Conservation (phyloP, 2,888 invertebrate species). For the Lithophane ornitopus region DNA sequence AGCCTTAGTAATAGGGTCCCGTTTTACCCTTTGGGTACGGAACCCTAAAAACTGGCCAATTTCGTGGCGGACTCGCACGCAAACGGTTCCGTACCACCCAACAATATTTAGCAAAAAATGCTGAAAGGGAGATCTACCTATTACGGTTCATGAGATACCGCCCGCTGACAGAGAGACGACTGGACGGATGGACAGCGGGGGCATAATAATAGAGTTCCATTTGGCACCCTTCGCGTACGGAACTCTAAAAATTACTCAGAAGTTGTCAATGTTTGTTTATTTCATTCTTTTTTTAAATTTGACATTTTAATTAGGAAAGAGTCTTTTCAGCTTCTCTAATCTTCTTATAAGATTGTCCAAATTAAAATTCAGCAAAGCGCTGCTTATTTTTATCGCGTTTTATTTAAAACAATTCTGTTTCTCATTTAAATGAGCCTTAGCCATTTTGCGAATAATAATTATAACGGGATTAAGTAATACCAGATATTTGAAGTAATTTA, state of each 20-base stretch:
- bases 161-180: too few relatives aligned
- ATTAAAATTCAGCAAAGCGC: constrained; percentile 84
- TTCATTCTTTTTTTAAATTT: constrained; percentile 79
- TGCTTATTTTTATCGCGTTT: constrained; percentile 77
- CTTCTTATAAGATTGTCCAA: constrained; percentile 85
- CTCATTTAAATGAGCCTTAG: constrained; percentile 73
- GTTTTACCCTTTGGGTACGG: too few relatives aligned
- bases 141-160: too few relatives aligned
- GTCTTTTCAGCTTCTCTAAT: constrained; percentile 81
- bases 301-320: constrained; percentile 86
- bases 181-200: too few relatives aligned
- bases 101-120: too few relatives aligned
- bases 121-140: too few relatives aligned
- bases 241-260: constrained; percentile 23
- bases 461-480: constrained; percentile 54
- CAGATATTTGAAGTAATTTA: constrained; percentile 32
- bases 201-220: too few relatives aligned
- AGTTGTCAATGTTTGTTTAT: constrained; percentile 68
- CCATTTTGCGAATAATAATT: constrained; percentile 68
- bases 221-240: too few relatives aligned
- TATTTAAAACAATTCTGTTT: constrained; percentile 75
- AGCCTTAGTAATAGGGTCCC: too few relatives aligned
- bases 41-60: background rate
- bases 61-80: too few relatives aligned
- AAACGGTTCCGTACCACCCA: too few relatives aligned